Conservation (phyloP, 2,888 invertebrate genomes). For the Trichogramma evanescens region DNA sequence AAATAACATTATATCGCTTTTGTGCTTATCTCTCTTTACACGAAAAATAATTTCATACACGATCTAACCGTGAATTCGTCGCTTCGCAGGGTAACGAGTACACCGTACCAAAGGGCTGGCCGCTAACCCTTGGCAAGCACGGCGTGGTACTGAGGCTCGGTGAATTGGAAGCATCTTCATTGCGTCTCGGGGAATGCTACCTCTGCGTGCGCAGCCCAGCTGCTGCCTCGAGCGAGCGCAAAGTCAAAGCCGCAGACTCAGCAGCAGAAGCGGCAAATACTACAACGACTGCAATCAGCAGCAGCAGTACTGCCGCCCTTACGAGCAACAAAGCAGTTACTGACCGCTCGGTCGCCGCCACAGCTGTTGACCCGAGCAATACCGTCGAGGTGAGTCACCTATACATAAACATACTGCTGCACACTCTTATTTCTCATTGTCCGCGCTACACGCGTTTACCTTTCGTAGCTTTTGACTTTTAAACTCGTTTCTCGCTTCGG, state of each 20-base stretch:
- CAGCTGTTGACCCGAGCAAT: conserved; percentile 35
- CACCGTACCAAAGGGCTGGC: conserved; percentile 59
- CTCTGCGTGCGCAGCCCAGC: conserved; percentile 52
- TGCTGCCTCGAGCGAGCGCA: conserved; percentile 24
- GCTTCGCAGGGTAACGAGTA: conserved; percentile 52
- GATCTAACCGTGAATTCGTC: too few relatives aligned
- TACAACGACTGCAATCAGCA: conserved; percentile 18
- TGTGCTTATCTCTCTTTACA: too few relatives aligned
- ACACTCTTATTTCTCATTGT: too few relatives aligned
- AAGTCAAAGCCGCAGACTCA: conserved; percentile 4
- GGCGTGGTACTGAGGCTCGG: conserved; percentile 61
- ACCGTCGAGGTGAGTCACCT: conserved; percentile 41
- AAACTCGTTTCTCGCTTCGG: conserved; percentile 3
- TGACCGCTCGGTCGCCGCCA: conserved; percentile 25
- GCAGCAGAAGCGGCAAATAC: not conserved
- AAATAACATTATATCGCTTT: too few relatives aligned
- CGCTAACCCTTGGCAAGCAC: conserved; percentile 56
- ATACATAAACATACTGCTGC: too few relatives aligned
- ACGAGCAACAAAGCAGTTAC: not conserved
- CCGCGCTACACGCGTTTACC: not conserved
- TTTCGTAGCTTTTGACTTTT: conserved; percentile 13
- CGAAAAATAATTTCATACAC: too few relatives aligned
- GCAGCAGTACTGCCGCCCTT: conserved; percentile 22
- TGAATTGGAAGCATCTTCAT: conserved; percentile 55
- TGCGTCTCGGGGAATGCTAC: conserved; percentile 60